phyloP scores from a whole-genome alignment of 1,140 invertebrate species.

The Drosophila pandora region DNA sequence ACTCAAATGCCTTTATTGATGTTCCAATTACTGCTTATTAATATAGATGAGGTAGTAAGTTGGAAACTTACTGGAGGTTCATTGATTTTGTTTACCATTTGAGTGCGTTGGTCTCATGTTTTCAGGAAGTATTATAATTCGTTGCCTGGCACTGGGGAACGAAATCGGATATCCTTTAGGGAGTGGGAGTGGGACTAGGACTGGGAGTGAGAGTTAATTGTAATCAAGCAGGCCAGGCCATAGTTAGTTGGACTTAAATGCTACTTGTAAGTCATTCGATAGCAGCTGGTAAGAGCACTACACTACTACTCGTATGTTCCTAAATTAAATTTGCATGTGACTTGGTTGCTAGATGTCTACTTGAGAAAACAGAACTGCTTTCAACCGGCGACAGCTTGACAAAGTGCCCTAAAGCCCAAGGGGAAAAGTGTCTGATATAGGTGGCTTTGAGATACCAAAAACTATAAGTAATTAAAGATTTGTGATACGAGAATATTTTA shows the following conservation, averaged over 20 bases:
- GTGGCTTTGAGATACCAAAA: not conserved
- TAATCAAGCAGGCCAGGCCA: not conserved
- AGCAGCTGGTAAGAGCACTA: not conserved
- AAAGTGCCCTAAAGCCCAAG: not conserved
- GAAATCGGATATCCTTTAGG: constrained; percentile 2
- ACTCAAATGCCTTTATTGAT: constrained; percentile 29
- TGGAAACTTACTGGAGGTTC: constrained; percentile 29
- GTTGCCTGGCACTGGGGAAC: constrained; percentile 28
- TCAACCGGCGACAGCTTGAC: constrained; percentile 12
- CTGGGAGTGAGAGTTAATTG: not conserved
- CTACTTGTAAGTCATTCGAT: not conserved
- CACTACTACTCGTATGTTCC: not conserved
- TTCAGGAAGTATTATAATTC: constrained; percentile 20
- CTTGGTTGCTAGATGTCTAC: constrained; percentile 9
- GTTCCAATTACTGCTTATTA: constrained; percentile 20
- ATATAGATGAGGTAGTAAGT: not conserved
- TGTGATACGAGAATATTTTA: not conserved
- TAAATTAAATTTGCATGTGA: constrained; percentile 16
- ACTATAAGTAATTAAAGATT: not conserved
- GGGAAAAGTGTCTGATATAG: constrained; percentile 7
- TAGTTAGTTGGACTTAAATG: constrained; percentile 1
- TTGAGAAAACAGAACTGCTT: constrained; percentile 25
- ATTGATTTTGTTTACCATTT: constrained; percentile 52
- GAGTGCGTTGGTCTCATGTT: not conserved
- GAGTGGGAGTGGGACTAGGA: not conserved